Evolutionary conservation across 2,113 vertebrate species (phyloP), one percentile per base, ranked within the genome.

Genomic region (Rhinichthys klamathensis): DNA sequence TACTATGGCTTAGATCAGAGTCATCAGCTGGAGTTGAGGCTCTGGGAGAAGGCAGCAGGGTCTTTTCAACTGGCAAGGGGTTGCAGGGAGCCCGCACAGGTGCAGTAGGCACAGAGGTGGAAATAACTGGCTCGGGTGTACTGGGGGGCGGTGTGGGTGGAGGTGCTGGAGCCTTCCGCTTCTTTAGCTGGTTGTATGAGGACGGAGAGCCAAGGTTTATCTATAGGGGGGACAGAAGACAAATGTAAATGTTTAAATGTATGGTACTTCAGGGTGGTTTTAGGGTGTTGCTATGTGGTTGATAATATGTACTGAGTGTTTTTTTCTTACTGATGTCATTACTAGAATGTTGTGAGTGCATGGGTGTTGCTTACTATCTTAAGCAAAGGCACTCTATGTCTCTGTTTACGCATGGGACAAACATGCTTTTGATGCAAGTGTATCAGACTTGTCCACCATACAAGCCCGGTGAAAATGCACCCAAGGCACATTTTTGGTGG

Each of bases 161-260:
- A 0, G 96, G 95, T 21, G 93, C 75, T 11, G 97, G 98, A 1
- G 98, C 98, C 88, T 95, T 96, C 21, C 97, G 94, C 92, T 98
- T 99, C 92, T 96, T 98, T 82, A 95, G 96, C 91, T 95, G 96
- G 84, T 94, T 91, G 85, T 94, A 92, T 63, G 95, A 92, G 0
- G 91, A 92, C 35, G 95, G 92, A 4, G 95, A 96, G 89, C 92
- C 91, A 78, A 93, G 91, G 6, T 91, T 93, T 88, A 94, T 77
- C 97, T 99, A 83, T 67, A 6, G 85, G 11, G 6, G 35, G 25
- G 15, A 54, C 46, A 58, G 3, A 87, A 69, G 80, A 51, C 30
- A 74, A 30, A 16, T 35, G 4, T 56, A 58, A 6, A 78, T 11
- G 30, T 38, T 78, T 58, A 30, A 78, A 70, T 23, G 35, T 70